Conservation (phyloP, 2,797 vertebrate genomes). For the Psittacula echo region DNA sequence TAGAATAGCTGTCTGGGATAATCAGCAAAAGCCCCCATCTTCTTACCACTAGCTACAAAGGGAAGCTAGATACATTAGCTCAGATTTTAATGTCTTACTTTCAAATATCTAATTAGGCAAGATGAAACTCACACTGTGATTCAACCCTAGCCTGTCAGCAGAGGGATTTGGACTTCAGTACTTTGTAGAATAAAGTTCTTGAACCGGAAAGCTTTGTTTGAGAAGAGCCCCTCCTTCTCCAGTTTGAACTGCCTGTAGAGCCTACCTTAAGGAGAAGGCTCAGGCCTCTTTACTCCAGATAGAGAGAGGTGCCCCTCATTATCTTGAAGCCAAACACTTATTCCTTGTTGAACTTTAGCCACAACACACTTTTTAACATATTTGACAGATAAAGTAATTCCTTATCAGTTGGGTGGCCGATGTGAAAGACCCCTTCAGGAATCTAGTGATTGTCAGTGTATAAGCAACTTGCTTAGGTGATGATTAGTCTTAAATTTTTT, state of each 20-base stretch:
- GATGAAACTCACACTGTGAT: neutral
- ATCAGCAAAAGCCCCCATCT: neutral
- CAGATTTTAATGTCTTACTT: slow-evolving; percentile 5
- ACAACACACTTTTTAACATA: neutral
- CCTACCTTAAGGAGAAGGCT: neutral
- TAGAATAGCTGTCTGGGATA: neutral
- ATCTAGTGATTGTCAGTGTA: neutral
- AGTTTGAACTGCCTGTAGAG: neutral
- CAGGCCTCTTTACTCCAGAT: neutral
- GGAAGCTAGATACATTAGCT: neutral
- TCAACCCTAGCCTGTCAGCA: neutral
- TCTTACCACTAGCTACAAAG: neutral
- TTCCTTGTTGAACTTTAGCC: neutral
- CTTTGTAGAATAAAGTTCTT: neutral
- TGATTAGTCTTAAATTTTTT: neutral
- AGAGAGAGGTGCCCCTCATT: neutral
- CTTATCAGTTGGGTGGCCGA: neutral
- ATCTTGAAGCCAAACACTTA: neutral
- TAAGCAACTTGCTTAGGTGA: neutral
- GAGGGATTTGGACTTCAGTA: neutral
- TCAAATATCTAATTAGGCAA: slow-evolving; percentile 10
- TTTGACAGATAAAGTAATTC: neutral
- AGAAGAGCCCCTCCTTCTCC: neutral
- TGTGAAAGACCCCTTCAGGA: neutral
- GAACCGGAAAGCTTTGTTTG: neutral